Percentiles rank a stretch among this genome's conserved stretches.
Evolutionary conservation across 2,113 vertebrate genomes (phyloP).

Genomic region (Anhinga anhinga): DNA sequence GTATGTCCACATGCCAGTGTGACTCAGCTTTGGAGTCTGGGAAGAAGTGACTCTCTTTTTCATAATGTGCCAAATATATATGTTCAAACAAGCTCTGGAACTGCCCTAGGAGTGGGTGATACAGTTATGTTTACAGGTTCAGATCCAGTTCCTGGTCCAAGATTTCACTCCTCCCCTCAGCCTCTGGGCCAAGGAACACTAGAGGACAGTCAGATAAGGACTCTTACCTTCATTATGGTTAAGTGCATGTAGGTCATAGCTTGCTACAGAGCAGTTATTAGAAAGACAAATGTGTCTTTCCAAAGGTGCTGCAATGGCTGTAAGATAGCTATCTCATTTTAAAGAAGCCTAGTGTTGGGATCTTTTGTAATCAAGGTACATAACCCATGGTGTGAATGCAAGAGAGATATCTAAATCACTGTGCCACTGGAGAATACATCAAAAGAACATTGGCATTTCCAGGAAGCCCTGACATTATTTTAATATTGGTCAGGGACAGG

Average conservation of each 20-base stretch:
- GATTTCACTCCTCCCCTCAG: background rate
- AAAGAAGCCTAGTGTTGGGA: background rate
- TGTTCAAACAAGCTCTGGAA: background rate
- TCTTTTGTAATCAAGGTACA: background rate
- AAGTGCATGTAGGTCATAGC: background rate
- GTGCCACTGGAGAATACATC: background rate
- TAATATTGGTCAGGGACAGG: background rate
- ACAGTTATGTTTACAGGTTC: background rate
- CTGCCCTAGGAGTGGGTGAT: background rate
- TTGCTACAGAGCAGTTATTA: background rate
- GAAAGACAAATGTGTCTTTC: background rate
- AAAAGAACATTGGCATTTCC: background rate
- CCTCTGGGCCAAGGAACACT: background rate
- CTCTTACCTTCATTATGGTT: background rate
- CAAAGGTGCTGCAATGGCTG: background rate
- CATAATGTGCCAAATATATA: background rate
- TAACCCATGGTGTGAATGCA: background rate
- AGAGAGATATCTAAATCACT: background rate
- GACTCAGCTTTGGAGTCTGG: background rate
- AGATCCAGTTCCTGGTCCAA: background rate
- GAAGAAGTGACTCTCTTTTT: background rate
- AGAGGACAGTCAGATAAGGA: background rate
- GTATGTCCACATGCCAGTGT: background rate
- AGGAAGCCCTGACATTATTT: background rate
- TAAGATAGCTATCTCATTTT: background rate